Evolutionary conservation across 2,113 vertebrate species (phyloP), one percentile per base, ranked within the genome.

Genomic region (Manacus vitellinus): DNA sequence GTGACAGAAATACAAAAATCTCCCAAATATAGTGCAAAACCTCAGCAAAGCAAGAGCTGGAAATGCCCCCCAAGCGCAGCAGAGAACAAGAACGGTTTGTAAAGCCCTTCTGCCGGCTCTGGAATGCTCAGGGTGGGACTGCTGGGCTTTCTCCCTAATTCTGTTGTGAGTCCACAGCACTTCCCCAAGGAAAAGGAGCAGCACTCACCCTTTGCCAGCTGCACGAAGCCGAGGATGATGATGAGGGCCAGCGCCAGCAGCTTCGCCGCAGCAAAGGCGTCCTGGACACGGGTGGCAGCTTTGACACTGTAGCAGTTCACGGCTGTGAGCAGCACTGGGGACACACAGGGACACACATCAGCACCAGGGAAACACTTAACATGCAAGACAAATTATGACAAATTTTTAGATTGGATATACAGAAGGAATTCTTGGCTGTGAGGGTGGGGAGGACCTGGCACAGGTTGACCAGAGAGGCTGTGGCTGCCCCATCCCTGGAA

Each of bases 241-340:
- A 99, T 99, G 54, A 99, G 95, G 14, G 94, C 96, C 43, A 99
- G 98, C 0, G 99, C 99, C 55, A 99, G 96, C 30, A 99, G 98
- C 67, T 99, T 99, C 44, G 99, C 99, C 0, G 99, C 99, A 0
- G 99, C 99, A 1, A 99, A 99, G 95, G 98, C 98, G 11, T 99
- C 99, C 97, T 99, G 99, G 15, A 99, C 99, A 2, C 99, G 98
- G 8, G 99, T 99, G 35, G 99, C 99, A 0, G 99, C 99, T 78
- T 98, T 99, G 95, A 99, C 99, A 1, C 99, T 99, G 98, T 99
- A 99, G 95, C 99, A 99, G 98, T 99, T 99, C 62, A 99, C 98
- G 0, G 99, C 99, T 0, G 99, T 99, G 90, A 99, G 97, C 72
- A 99, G 86, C 91, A 99, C 99, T 99, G 97, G 82, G 76, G 62